These are phyloP conservation scores for Pipa parva DNA, from an alignment of 2,113 vertebrate genomes.

Conservation along the genomic window DNA sequence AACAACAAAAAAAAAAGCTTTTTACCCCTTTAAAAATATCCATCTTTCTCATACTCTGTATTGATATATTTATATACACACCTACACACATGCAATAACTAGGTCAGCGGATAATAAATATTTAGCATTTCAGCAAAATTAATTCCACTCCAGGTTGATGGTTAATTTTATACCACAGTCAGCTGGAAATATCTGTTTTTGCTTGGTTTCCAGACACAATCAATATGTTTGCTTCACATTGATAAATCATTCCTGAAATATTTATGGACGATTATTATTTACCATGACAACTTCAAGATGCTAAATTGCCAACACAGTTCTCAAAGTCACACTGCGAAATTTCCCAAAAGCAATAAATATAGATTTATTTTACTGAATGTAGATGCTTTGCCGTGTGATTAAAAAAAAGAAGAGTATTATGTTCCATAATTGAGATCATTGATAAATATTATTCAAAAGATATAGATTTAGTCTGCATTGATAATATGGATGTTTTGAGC, in stretches of 20 bases:
- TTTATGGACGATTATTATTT: slow-evolving; percentile 44
- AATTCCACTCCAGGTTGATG: neutral
- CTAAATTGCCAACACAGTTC: slow-evolving; percentile 39
- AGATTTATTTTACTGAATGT: slow-evolving; percentile 31
- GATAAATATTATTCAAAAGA: no score
- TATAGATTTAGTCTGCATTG: no score
- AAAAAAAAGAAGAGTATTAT: neutral
- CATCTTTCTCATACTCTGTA: no score
- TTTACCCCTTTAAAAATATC: no score
- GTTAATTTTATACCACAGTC: slow-evolving; percentile 25
- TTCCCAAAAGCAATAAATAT: slow-evolving; percentile 41
- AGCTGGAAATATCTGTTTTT: slow-evolving; percentile 37
- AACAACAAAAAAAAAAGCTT: no score
- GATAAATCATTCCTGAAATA: slow-evolving; percentile 42
- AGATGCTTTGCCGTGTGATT: slow-evolving; percentile 9
- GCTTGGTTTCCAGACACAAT: slow-evolving; percentile 26
- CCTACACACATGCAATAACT: no score
- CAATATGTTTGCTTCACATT: slow-evolving; percentile 40
- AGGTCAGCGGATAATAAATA: neutral
- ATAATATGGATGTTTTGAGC: no score
- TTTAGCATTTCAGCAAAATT: slow-evolving; percentile 6
- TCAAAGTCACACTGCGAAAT: slow-evolving; percentile 39
- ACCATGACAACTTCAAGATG: slow-evolving; percentile 43
- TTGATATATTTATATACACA: no score
- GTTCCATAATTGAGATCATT: neutral